Base-by-base conservation (phyloP, 1,140 invertebrate genomes). In the Sarcophaga peregrina region DNA sequence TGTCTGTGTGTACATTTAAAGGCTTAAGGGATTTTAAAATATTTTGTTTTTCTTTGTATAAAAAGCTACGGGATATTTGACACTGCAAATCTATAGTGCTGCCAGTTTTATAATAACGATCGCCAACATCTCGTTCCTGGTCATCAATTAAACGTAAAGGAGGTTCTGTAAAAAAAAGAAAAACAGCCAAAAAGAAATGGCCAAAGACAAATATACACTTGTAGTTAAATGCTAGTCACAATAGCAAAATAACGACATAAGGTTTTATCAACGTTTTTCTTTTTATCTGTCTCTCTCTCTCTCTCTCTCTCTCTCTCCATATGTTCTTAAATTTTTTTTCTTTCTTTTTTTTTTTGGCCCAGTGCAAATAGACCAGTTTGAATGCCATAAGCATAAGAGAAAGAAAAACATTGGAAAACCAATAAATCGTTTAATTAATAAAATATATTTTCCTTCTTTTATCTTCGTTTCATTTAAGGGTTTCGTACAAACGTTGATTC, bases 31-130 rank as follows among this genome's bases (percentile, higher is more conserved):
- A 85, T 73, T 88, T 89, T 47, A 88, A 83, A 80, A 89, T 89
- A 81, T 83, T 85, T 68, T 84, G 73, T 5, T 84, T 85, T 78
- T 89, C 88, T 37, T 89, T 89, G 17, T 86, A 84, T 81, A 86
- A 89, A 84, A 89, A 91, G 73, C 87, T 89, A 15, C 89, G 84
- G 0, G 93, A 93, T 80, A 91, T 89, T 83, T 91, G 88, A 87
- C 94, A 95, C 46, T 93, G 93, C 83, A 95, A 91, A 89, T 95
- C 94, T 84, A 95, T 93, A n/a, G 93, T 92, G 86, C 94, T 95
- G 25, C 94, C 94, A 17, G 93, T 93, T 90, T 94, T 95, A 91
- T 95, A 95, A 90, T 94, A 95, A 83, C 94, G 91, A 88, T 95
- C 94, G 83, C 93, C 92, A 73, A 94, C 92, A 86, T 92, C 93